Conservation (phyloP, 2,113 vertebrate species). For the Spermophilus dauricus region DNA sequence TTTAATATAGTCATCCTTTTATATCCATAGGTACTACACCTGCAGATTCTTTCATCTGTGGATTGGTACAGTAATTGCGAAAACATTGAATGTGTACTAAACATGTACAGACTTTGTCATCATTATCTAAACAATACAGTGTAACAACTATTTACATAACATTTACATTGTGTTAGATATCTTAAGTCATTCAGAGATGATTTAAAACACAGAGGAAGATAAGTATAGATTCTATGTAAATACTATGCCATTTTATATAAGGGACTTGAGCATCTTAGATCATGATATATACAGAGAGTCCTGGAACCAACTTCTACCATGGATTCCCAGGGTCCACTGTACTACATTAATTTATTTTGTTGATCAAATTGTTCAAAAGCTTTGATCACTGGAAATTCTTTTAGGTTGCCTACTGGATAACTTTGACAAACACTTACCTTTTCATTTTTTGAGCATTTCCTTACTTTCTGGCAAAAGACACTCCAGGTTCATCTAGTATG, state of each 20-base stretch:
- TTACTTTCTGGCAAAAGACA: neutral
- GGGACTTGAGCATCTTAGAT: too few species aligned
- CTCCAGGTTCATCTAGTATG: neutral
- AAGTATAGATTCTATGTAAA: too few species aligned
- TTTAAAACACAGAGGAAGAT: too few species aligned
- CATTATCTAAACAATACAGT: neutral
- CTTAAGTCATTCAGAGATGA: too few species aligned
- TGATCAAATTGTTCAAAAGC: neutral
- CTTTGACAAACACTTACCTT: neutral
- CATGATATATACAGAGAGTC: neutral
- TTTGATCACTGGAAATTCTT: neutral
- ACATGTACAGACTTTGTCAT: neutral
- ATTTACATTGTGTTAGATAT: too few species aligned
- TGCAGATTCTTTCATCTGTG: too few species aligned
- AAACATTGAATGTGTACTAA: too few species aligned
- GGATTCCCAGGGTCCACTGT: neutral
- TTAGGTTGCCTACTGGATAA: neutral
- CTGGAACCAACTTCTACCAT: neutral
- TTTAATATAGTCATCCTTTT: neutral
- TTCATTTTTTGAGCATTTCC: neutral
- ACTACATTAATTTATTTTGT: neutral
- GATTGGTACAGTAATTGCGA: too few species aligned
- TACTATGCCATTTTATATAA: too few species aligned
- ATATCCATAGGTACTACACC: too few species aligned
- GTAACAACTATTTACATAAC: too few species aligned